Base-by-base conservation (phyloP, 2,888 invertebrate species). In the Cheilosia impressa region DNA sequence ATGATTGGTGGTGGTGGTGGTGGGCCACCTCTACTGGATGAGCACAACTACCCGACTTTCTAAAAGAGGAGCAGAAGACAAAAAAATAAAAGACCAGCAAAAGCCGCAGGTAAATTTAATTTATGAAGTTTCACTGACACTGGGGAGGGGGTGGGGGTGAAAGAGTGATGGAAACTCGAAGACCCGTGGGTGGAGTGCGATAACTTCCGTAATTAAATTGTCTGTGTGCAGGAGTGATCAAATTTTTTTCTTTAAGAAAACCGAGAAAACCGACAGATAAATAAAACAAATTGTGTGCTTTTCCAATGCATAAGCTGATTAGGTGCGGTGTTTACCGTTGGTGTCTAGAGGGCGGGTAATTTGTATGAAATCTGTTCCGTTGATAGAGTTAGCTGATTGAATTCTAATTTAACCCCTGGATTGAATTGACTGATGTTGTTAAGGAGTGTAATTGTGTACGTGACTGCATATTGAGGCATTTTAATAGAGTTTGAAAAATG, bases 301-400 rank as follows among this genome's bases (percentile, higher is more conserved):
- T 68, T 22, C 19, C 45, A 31, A 5, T 17, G 45, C 15, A 10
- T 6, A 17, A 24, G 15, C 68, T 43, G 22, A 47, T 45, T 57
- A 69, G 55, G 45, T 69, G 45, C 27, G 31, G 43, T 68, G 24
- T 62, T 45, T 27, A 1, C 13, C 38, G 38, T 38, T 38, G 13
- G 38, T 13, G 13, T 38, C 13, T 4, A 4, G 13, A 4, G 38
- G 22, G 34, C 19, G 19, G 38, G 1, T 1, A n/a, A 22, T 22
- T 60, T 41, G 72, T 9, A n/a, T 7, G 62, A 47, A 47, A 47
- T 47, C 62, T 63, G 69, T 66, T 68, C 68, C 68, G 76, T 62
- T 81, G 75, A 69, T 60, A 57, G 63, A 62, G 24, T 62, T 63
- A 66, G 66, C 69, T 55, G 66, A 81, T 75, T 81, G 63, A 76